Evolutionary conservation across 2,888 invertebrate species (phyloP), one percentile per base, ranked within the genome.

Genomic region (Amiota minor): DNA sequence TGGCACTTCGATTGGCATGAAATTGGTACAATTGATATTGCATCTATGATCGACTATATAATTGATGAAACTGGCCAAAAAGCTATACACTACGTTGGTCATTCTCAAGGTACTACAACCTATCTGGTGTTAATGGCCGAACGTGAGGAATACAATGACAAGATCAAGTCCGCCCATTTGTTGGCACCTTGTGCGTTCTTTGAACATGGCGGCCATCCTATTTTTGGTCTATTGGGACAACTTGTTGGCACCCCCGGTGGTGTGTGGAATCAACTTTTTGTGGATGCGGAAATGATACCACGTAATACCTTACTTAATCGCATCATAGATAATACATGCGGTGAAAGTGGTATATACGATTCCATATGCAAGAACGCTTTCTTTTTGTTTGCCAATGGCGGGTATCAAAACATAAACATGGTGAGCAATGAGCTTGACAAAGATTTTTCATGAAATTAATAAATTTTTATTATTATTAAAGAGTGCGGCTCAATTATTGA

Each of bases 1-100:
- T 89, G 89, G 89, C 81, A 84, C 50, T 89, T 89, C 70, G 96
- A 96, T 80, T 98, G 95, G 92, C 96, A 98, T 85, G 97, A 98
- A 89, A 95, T 97, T 91, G 97, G 95, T 1, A 89, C 93, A 61
- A 93, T 94, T 86, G 89, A 89, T 74, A 71, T 89, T 9, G 79
- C 89, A 0, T 78, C 87, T 11, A 87, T 88, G 83, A 83, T 89
- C 45, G 88, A 89, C 73, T 87, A 80, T 46, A 85, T 89, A 4
- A 67, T 84, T 14, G 71, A 72, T 0, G 4, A 64, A 3, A 89
- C 86, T 0, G 76, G 76, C 4, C 72, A 74, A 18, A 0, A 23
- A 0, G 68, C 83, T 50, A 12, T 89, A 4, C 87, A 88, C 73
- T 89, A 88, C 72, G 82, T 78, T 12, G 88, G 88, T 0, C 89